A percentile compares a stretch with the other conserved stretches of the same genome.
These are phyloP conservation scores for Karalla daura DNA, from an alignment of 2,797 vertebrate genomes.

Conservation along the genomic window DNA sequence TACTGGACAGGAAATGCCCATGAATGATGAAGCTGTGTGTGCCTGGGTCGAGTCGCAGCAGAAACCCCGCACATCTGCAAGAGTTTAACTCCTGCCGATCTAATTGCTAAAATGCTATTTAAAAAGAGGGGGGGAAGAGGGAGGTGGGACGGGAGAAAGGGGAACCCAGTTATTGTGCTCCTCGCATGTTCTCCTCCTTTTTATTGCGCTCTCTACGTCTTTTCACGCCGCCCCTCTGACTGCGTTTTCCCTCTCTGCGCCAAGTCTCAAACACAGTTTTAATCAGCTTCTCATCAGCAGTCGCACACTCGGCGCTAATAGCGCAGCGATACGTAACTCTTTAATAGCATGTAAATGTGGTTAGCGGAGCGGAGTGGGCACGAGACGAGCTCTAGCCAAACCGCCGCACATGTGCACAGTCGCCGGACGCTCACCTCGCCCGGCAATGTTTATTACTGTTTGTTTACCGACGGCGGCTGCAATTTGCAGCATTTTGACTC, in stretches of 20 bases:
- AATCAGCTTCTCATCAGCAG: constrained; percentile 60
- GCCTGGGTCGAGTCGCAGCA: constrained; percentile 57
- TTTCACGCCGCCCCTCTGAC: constrained; percentile 20
- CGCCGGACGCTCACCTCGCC: too few species aligned
- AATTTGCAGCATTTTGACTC: constrained; percentile 47
- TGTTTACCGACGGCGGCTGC: constrained; percentile 19
- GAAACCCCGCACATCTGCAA: constrained; percentile 81
- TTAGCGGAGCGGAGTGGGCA: background rate
- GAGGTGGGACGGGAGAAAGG: background rate
- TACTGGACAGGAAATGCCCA: constrained; percentile 83
- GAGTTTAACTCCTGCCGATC: constrained; percentile 78
- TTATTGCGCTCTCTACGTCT: constrained; percentile 14
- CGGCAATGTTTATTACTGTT: constrained; percentile 35
- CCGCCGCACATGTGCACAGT: background rate
- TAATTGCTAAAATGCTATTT: constrained; percentile 62
- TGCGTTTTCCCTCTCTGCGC: background rate
- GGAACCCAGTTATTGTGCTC: constrained; percentile 46
- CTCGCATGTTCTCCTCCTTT: constrained; percentile 13
- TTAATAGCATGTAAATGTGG: constrained; percentile 44
- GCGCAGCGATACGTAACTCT: constrained; percentile 11
- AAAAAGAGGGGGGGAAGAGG: background rate
- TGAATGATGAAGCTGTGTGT: constrained; percentile 76
- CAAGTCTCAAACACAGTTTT: constrained; percentile 43
- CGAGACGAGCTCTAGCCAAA: too few species aligned
- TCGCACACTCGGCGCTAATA: constrained; percentile 54